Evolutionary conservation across 2,797 vertebrate genomes (phyloP).

Genomic region (Varecia variegata): DNA sequence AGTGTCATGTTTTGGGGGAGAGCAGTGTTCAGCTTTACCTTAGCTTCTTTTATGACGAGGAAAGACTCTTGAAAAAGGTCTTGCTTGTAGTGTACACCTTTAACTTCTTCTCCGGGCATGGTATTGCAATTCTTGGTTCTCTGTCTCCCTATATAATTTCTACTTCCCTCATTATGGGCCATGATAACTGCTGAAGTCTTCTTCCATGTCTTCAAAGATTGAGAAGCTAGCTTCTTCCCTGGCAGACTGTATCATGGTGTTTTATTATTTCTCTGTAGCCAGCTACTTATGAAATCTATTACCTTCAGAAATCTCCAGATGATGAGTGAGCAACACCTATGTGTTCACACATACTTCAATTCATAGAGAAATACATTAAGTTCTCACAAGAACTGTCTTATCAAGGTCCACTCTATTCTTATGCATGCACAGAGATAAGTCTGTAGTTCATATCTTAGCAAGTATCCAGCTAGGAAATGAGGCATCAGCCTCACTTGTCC

Average conservation of each 20-base stretch:
- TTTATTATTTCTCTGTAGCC: constrained; percentile 10
- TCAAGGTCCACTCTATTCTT: neutral
- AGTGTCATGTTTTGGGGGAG: neutral
- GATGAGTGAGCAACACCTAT: neutral
- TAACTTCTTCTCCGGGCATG: neutral
- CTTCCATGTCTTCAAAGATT: neutral
- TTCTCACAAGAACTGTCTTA: constrained; percentile 11
- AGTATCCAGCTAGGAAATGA: neutral
- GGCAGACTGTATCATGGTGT: neutral
- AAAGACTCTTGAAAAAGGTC: neutral
- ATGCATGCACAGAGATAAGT: neutral
- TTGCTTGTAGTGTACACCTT: neutral
- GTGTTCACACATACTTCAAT: constrained; percentile 4
- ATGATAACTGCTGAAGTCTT: neutral
- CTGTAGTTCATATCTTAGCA: neutral
- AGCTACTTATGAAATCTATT: neutral
- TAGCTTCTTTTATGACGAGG: neutral
- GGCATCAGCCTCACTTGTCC: neutral
- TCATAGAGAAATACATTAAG: neutral
- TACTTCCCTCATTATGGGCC: neutral
- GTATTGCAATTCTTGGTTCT: neutral
- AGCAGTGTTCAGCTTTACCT: neutral
- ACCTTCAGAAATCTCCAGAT: neutral
- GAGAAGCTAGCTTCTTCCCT: neutral
- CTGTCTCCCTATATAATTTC: neutral